Evolutionary conservation across 2,113 vertebrate genomes (phyloP).

Genomic region (Microcebus jonahi): DNA sequence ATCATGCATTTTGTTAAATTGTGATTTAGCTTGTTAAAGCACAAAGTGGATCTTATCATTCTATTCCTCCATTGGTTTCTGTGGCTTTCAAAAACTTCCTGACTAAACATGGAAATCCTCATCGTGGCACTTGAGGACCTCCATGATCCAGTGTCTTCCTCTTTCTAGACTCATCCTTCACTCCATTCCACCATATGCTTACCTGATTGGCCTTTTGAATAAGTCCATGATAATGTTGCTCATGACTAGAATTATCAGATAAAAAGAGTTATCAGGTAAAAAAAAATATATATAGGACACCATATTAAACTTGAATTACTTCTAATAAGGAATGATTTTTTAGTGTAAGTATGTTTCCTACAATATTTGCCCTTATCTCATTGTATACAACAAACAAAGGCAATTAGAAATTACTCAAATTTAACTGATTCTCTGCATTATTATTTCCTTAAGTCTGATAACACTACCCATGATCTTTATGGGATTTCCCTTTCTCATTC

Average conservation of each 20-base stretch:
- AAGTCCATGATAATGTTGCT: not conserved
- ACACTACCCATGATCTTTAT: not conserved
- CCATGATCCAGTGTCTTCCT: not conserved
- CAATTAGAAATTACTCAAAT: not conserved
- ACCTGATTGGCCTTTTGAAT: not conserved
- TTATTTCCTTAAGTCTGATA: constrained; percentile 23
- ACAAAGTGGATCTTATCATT: not conserved
- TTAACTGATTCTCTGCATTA: not conserved
- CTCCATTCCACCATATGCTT: not conserved
- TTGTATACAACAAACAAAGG: not conserved
- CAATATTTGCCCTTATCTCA: not conserved
- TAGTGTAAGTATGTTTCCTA: not conserved
- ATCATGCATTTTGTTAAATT: not conserved
- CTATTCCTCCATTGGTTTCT: not conserved
- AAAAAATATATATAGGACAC: not conserved
- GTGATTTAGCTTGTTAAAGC: not conserved
- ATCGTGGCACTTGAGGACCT: not conserved
- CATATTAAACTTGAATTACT: not conserved
- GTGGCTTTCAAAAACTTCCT: not conserved
- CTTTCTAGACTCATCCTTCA: not conserved
- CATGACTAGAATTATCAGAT: not conserved
- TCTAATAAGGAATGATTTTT: not conserved
- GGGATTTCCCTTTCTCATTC: not conserved
- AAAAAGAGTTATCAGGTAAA: not conserved
- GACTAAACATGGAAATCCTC: not conserved